Base-by-base conservation (phyloP, 2,888 invertebrate species). In the Mythimna vitellina region DNA sequence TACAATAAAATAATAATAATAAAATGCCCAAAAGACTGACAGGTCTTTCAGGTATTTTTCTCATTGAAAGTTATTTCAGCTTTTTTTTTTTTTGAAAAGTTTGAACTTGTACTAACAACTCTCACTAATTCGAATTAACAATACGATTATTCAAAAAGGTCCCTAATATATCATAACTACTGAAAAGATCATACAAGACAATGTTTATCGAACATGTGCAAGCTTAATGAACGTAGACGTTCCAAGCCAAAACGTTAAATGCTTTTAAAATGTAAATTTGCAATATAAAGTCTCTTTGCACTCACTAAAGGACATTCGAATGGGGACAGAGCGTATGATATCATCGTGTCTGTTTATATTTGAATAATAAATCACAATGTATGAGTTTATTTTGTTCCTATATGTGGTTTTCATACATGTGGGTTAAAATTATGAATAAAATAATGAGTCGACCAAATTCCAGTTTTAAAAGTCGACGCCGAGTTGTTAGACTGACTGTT, bases 211-310 rank as follows among this genome's bases (percentile, higher is more conserved):
- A 81, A 60, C 78, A 81, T 80, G 63, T 60, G 57, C 82, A 64
- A 64, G 25, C 22, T 51, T 61, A 66, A 69, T 69, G 35, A 73
- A 64, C 60, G 20, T 49, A 65, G 38, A 66, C 12, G 42, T 54
- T 64, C 42, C 25, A n/a, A 61, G 64, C 49, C 61, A 80, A 81
- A 77, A 68, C 61, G 60, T 62, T 60, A 58, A 73, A 70, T 57
- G 61, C 63, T 66, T 73, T 65, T 68, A 72, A 46, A 76, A 84
- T 84, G 72, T 60, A 85, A 80, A 84, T 84, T 78, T 20, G 7
- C 64, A 66, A 61, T 62, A 76, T 61, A 70, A 70, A 78, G 71
- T 75, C 65, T 69, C 78, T 71, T 79, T 61, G 64, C 72, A 60
- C 54, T 75, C 29, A 63, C 65, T 75, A 75, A 76, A 82, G 70